Base-by-base conservation (phyloP, 2,797 vertebrate genomes). In the Anguilla megastoma region DNA sequence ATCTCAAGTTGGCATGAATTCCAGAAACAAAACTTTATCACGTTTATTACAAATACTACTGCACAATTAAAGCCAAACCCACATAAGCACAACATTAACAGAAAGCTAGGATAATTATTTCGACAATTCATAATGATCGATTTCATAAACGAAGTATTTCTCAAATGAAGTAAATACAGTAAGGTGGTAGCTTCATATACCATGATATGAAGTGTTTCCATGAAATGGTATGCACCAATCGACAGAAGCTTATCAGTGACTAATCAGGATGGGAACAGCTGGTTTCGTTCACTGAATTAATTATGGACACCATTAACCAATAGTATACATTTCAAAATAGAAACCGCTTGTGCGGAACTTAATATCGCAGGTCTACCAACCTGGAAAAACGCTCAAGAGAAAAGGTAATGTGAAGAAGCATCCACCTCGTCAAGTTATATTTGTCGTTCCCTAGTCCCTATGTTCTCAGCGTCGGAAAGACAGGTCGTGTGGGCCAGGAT, bases 391-490 rank as follows among this genome's bases (percentile, higher is more conserved):
- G 58, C 58, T 41, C 2, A 45, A 50, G 48, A 84, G 63, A 84
- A 85, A 58, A 4, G 45, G n/a, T 10, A 33, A 30, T 52, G 33
- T 45, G 8, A 56, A 33, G 14, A 8, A 63, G 41, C 48, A 18
- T 63, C 24, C 3, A 5, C 7, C 41, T 27, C 2, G 16, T 52
- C 89, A 14, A 86, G 63, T 69, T 27, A 69, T n/a, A 27, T 50
- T 58, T 82, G 18, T 12, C 5, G 41, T 50, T 18, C 4, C 45
- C 41, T 80, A 93, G 90, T 45, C 41, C 41, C 41, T 30, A 93
- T 94, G 93, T 92, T 91, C 86, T 91, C 92, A 18, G 89, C 91
- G 3, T 85, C 85, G 21, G 88, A 89, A 8, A 88, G 88, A 3
- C 90, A 87, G 56, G 76, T 91, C 79, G 86, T 92, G 52, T 87